phyloP scores from a whole-genome alignment of 2,797 vertebrate genomes.

The Galago senegalensis region DNA sequence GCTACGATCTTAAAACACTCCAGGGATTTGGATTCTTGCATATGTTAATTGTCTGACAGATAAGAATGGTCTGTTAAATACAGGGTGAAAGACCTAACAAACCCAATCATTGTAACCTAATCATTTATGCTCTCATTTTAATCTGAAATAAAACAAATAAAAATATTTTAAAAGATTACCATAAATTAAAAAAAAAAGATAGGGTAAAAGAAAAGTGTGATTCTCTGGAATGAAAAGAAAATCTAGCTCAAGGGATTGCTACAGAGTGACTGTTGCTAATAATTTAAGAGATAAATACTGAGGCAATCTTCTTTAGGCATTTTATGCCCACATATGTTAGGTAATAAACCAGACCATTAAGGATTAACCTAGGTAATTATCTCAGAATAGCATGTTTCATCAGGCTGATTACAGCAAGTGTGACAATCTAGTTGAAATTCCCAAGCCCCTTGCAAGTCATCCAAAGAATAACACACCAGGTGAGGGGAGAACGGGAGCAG shows the following conservation, averaged over 20 bases:
- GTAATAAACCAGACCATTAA: not conserved
- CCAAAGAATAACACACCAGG: not conserved
- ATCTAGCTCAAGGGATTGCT: not conserved
- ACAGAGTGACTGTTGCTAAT: not conserved
- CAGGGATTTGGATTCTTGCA: slow-evolving; percentile 54
- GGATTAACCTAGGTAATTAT: slow-evolving; percentile 17
- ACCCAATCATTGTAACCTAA: too few relatives aligned
- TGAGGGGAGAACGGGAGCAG: not conserved
- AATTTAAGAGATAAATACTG: slow-evolving; percentile 9
- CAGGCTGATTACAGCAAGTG: not conserved
- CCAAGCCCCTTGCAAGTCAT: not conserved
- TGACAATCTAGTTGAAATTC: slow-evolving; percentile 33
- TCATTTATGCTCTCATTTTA: too few relatives aligned
- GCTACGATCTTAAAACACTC: slow-evolving; percentile 48
- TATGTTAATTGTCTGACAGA: slow-evolving; percentile 51
- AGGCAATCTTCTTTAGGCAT: not conserved
- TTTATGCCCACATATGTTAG: slow-evolving; percentile 22
- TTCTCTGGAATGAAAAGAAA: slow-evolving; percentile 49
- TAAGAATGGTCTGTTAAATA: slow-evolving; percentile 13
- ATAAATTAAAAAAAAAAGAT: too few relatives aligned
- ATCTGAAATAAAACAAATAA: too few relatives aligned
- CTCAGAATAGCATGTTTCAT: not conserved
- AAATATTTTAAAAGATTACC: too few relatives aligned
- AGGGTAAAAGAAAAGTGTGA: not conserved
- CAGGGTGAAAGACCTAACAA: too few relatives aligned